These are phyloP conservation scores for Vireo altiloquus DNA, from an alignment of 2,113 vertebrate genomes.

Conservation along the genomic window DNA sequence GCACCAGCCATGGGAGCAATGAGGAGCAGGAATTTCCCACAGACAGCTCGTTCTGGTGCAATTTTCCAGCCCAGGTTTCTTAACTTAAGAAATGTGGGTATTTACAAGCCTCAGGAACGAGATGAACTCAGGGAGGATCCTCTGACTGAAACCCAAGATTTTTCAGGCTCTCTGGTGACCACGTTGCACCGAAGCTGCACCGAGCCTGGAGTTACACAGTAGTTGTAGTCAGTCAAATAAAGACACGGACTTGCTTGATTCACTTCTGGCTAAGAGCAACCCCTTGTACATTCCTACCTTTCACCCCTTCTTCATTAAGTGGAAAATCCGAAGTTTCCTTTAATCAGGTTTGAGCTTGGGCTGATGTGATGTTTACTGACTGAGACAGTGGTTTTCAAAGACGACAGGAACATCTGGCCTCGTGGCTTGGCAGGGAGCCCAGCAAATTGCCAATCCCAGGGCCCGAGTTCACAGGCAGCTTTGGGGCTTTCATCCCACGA, in stretches of 20 bases:
- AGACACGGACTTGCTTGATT: slow-evolving; percentile 42
- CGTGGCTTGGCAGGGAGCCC: slow-evolving; percentile 29
- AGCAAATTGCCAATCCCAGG: slow-evolving; percentile 37
- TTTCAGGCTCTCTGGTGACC: neutral
- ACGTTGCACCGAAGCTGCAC: neutral
- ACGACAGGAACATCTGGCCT: slow-evolving; percentile 32
- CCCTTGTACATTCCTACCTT: slow-evolving; percentile 25
- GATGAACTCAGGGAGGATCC: neutral
- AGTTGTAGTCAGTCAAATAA: neutral
- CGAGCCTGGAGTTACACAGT: slow-evolving; percentile 7
- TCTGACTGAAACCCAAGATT: neutral
- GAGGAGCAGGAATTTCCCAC: neutral
- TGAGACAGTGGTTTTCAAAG: slow-evolving; percentile 35
- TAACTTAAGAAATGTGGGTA: neutral
- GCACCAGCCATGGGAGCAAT: neutral
- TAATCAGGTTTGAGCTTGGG: slow-evolving; percentile 34
- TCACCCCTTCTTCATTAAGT: slow-evolving; percentile 31
- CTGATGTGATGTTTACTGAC: slow-evolving; percentile 51
- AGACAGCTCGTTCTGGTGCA: neutral
- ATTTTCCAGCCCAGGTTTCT: neutral
- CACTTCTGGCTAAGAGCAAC: neutral
- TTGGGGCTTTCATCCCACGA: neutral
- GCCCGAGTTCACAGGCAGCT: neutral
- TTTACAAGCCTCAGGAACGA: neutral
- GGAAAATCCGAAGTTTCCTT: slow-evolving; percentile 53